These are phyloP conservation scores for Macrotrachela quadricornifera DNA, from an alignment of 1,140 invertebrate genomes.

Conservation along the genomic window DNA sequence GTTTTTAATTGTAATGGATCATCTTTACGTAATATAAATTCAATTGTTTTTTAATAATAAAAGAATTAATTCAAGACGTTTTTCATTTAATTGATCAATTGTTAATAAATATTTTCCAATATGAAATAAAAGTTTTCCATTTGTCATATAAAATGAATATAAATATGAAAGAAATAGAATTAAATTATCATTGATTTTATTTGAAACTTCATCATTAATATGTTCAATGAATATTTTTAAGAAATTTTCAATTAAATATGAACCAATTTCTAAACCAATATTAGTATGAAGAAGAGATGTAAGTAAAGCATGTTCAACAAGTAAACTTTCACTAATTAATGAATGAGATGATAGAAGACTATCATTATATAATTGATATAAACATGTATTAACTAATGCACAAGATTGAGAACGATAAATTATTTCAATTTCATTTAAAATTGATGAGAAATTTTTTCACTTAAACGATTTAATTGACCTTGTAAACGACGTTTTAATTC, in stretches of 20 bases:
- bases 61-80: slow-evolving; percentile 2
- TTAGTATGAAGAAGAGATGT: slow-evolving; percentile 65
- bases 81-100: slow-evolving; percentile 47
- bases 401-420: slow-evolving; percentile 24
- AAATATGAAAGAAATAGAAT: slow-evolving; percentile 53
- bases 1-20: slow-evolving; percentile 59
- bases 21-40: slow-evolving; percentile 64
- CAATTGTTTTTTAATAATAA: slow-evolving; percentile 33
- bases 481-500: slow-evolving; percentile 47
- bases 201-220: slow-evolving; percentile 42
- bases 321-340: slow-evolving; percentile 33
- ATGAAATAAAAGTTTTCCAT: slow-evolving; percentile 11
- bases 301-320: slow-evolving; percentile 60
- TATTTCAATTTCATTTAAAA: slow-evolving; percentile 40
- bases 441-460: slow-evolving; percentile 67
- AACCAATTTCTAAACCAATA: slow-evolving; percentile 68
- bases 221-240: slow-evolving; percentile 44
- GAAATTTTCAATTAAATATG: slow-evolving; percentile 49
- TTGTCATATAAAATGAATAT: slow-evolving; percentile 62
- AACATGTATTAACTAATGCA: slow-evolving; percentile 55
- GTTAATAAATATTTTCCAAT: slow-evolving; percentile 39
- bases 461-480: slow-evolving; percentile 62
- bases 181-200: slow-evolving; percentile 57
- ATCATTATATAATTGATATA: slow-evolving; percentile 46
- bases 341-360: slow-evolving; percentile 38